These are phyloP conservation scores for Troides helena DNA, from an alignment of 2,888 invertebrate genomes.

Conservation along the genomic window DNA sequence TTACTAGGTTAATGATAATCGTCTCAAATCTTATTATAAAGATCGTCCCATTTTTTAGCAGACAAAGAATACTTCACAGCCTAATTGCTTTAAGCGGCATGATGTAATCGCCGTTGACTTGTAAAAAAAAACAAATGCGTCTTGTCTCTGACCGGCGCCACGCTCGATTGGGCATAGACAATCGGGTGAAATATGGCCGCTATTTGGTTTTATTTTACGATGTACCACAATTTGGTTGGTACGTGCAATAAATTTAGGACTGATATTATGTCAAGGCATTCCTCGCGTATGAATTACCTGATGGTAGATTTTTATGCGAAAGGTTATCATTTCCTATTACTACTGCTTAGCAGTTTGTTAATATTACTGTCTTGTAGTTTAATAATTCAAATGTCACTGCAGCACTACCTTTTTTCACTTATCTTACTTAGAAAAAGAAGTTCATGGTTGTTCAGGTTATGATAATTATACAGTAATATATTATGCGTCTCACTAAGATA, in stretches of 20 bases:
- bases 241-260: neutral
- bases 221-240: slow-evolving; percentile 11
- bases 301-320: too few species aligned
- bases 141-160: slow-evolving; percentile 57
- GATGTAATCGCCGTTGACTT: slow-evolving; percentile 43
- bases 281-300: too few species aligned
- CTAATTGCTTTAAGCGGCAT: slow-evolving; percentile 35
- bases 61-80: slow-evolving; percentile 20
- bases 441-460: too few species aligned
- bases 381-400: too few species aligned
- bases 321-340: too few species aligned
- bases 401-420: too few species aligned
- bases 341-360: too few species aligned
- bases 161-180: slow-evolving; percentile 61
- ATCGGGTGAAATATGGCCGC: slow-evolving; percentile 48
- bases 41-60: slow-evolving; percentile 9
- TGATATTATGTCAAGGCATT: neutral
- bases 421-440: too few species aligned
- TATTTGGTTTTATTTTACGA: slow-evolving; percentile 26
- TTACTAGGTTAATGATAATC: too few species aligned
- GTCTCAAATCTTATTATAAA: neutral
- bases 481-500: too few species aligned
- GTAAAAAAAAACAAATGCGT: slow-evolving; percentile 44
- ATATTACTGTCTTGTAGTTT: too few species aligned
- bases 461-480: too few species aligned